A percentile compares a stretch with the other conserved stretches of the same genome.
Evolutionary conservation across 2,113 vertebrate species (phyloP).

Genomic region (Numida meleagris): DNA sequence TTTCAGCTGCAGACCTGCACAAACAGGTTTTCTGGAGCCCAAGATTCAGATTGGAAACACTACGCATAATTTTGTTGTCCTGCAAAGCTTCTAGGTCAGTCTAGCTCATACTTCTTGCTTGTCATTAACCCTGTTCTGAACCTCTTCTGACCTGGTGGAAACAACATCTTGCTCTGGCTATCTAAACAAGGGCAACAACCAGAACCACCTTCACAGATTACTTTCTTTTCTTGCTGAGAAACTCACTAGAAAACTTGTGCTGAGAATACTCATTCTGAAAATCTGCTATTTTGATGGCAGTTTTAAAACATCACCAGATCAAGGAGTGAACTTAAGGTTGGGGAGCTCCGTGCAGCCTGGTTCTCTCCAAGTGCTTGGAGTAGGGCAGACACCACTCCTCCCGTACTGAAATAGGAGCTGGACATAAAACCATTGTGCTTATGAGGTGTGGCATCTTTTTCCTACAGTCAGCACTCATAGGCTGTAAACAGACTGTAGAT

Average conservation of each 20-base stretch:
- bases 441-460: background rate
- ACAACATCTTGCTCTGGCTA: background rate
- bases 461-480: background rate
- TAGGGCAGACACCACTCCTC: background rate
- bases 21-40: background rate
- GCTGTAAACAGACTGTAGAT: background rate
- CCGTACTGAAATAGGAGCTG: background rate
- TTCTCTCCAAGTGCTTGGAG: accelerated
- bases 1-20: background rate
- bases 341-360: background rate
- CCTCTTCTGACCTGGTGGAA: background rate
- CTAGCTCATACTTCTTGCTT: background rate
- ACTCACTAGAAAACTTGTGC: background rate
- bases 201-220: background rate
- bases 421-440: background rate
- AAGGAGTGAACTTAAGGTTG: accelerated
- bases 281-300: background rate
- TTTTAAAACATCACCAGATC: background rate
- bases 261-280: background rate
- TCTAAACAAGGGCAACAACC: background rate
- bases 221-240: background rate
- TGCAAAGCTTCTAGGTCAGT: background rate
- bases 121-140: background rate
- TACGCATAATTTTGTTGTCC: background rate
- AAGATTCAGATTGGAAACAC: background rate